Evolutionary conservation across 2,797 vertebrate genomes (phyloP).

Genomic region (Pelochelys cantorii): DNA sequence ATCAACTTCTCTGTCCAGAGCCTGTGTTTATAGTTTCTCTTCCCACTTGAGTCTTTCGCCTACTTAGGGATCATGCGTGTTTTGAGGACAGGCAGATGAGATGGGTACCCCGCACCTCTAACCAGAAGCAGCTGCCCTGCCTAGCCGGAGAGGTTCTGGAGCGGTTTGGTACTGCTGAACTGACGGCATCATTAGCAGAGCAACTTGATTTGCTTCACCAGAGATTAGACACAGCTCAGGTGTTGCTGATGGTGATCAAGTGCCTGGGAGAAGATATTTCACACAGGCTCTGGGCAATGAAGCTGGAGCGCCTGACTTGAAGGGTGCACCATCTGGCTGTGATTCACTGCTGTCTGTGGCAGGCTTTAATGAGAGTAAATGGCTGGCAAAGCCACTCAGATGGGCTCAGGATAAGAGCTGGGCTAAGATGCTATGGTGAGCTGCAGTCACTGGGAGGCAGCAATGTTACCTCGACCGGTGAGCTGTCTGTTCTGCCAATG

Average conservation of each 20-base stretch:
- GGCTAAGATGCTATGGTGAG: neutral
- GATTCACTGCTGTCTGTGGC: neutral
- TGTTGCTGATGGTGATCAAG: neutral
- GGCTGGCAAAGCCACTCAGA: neutral
- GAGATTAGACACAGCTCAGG: neutral
- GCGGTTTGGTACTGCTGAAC: neutral
- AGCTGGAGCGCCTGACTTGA: neutral
- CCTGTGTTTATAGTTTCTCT: neutral
- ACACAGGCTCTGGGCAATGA: neutral
- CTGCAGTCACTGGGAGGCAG: neutral
- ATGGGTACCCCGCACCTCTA: too few relatives aligned
- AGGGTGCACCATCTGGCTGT: neutral
- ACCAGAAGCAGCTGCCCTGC: neutral
- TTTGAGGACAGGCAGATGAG: neutral
- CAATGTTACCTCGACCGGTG: neutral
- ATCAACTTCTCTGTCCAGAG: neutral
- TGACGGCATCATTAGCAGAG: neutral
- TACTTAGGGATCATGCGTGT: accelerated
- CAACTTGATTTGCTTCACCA: neutral
- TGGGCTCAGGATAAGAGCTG: neutral
- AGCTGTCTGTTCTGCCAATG: neutral
- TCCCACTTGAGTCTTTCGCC: neutral
- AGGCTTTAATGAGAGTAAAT: neutral
- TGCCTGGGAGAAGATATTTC: neutral
- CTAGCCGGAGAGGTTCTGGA: accelerated